Base-by-base conservation (phyloP, 2,888 invertebrate genomes). In the Cyclophora albipunctata region DNA sequence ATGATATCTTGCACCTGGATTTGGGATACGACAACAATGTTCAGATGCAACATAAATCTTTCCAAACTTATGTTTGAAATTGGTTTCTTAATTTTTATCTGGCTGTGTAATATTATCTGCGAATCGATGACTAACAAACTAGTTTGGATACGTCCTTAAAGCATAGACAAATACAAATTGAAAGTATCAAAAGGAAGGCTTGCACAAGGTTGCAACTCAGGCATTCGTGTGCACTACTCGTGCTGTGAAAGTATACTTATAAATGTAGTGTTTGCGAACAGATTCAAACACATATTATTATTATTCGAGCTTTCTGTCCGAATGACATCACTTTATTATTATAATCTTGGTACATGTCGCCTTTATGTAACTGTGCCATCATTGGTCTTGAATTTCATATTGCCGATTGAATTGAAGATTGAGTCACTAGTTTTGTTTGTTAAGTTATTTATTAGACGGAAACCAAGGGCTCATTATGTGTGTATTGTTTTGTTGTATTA, bases 211-310 rank as follows among this genome's bases (percentile, higher is more conserved):
- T 75, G 73, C 73, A 75, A 70, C 69, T 69, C 66, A 71, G 67
- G 68, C 71, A 75, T 74, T 79, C 67, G 79, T 79, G 82, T 84
- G 83, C 81, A 75, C 67, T 81, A 81, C 77, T 64, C 69, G 75
- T 77, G 75, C 71, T 75, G 86, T 85, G 87, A 87, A 88, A 87
- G 87, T 87, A 82, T 84, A 43, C 43, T 84, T 84, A 64, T 81
- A 73, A 74, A 68, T 76, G 75, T 69, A 75, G 75, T 80, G 73
- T 85, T 83, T 73, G 74, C 76, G 66, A 76, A 81, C 72, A 82
- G 81, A 79, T 81, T 81, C 84, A 85, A 80, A 79, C 82, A 87
- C 86, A 84, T 34, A 33, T 33, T 20, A 43, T 33, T 43, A 34
- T 78, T 81, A 81, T 63, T 57, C 63, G 61, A 78, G 83, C 84